A percentile compares a stretch with the other conserved stretches of the same genome.
Evolutionary conservation across 2,888 invertebrate genomes (phyloP).

Genomic region (Dione vanillae): DNA sequence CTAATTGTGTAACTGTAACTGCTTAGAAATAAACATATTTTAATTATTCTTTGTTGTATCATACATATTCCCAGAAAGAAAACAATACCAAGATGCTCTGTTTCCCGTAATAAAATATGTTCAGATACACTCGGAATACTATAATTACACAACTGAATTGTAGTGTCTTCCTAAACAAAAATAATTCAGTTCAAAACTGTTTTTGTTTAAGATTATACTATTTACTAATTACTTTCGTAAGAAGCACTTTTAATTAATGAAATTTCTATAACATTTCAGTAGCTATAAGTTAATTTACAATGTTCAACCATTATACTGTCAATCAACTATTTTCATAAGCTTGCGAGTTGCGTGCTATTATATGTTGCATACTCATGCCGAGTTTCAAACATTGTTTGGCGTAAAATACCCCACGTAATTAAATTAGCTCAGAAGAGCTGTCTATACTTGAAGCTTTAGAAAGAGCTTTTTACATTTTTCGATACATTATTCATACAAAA

Average conservation of each 20-base stretch:
- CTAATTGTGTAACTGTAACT: too few relatives aligned
- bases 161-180: too few relatives aligned
- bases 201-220: too few relatives aligned
- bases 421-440: conserved; percentile 48
- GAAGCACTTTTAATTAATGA: not conserved
- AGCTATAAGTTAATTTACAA: conserved; percentile 7
- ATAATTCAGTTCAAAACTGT: too few relatives aligned
- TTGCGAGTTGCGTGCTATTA: conserved; percentile 11
- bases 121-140: too few relatives aligned
- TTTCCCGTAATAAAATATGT: too few relatives aligned
- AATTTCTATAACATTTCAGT: not conserved
- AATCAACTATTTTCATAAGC: conserved; percentile 25
- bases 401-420: conserved; percentile 36
- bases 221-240: too few relatives aligned
- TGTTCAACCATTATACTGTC: not conserved
- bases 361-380: conserved; percentile 31
- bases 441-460: conserved; percentile 51
- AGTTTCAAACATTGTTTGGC: conserved; percentile 33
- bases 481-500: conserved; percentile 60
- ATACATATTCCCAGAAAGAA: too few relatives aligned
- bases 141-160: too few relatives aligned
- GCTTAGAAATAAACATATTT: too few relatives aligned
- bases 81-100: too few relatives aligned
- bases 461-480: conserved; percentile 54
- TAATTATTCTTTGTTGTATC: too few relatives aligned